Base-by-base conservation (phyloP, 2,888 invertebrate genomes). In the Acrobasis repandana region DNA sequence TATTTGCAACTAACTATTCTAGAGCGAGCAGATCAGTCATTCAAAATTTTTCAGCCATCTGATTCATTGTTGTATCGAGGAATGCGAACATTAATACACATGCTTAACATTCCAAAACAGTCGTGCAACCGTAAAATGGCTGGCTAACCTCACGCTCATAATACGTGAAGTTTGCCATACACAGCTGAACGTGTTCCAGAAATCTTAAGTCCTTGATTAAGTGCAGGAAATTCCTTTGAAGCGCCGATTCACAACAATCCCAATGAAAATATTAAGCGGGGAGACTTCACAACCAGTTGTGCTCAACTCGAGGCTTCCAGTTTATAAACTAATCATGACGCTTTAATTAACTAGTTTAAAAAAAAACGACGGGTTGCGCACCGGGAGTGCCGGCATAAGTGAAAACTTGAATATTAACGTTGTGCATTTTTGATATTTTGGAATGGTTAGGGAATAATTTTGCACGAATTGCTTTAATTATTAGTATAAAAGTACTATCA, bases 191-290 rank as follows among this genome's bases (percentile, higher is more conserved):
- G 73, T 68, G 66, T 79, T 79, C 71, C 86, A 84, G 80, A 81
- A 61, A 65, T 83, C 80, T 83, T 79, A 79, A 85, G 79, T 76
- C 79, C 79, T 80, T 83, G 82, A 86, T 86, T 82, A 76, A 77
- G 81, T 80, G 75, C 87, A 85, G 86, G 86, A 90, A 88, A 89
- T 89, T 85, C 88, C 88, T 90, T 87, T 87, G 87, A 87, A 81
- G 80, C 77, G 66, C 75, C 80, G 80, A 82, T 83, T 80, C 84
- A 82, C 76, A 83, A 86, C 85, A 86, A 86, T 83, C 78, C 72
- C 77, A 78, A 78, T 76, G 83, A 84, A 85, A 88, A 86, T 83
- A 85, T 85, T 82, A 80, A 78, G 76, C 69, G 63, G 65, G 61
- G 67, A 71, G 62, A 81, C 86, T 84, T 87, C 81, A 82, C 70